Evolutionary conservation across 2,797 vertebrate species (phyloP), one percentile per base, ranked within the genome.

Genomic region (Nannoperca australis): DNA sequence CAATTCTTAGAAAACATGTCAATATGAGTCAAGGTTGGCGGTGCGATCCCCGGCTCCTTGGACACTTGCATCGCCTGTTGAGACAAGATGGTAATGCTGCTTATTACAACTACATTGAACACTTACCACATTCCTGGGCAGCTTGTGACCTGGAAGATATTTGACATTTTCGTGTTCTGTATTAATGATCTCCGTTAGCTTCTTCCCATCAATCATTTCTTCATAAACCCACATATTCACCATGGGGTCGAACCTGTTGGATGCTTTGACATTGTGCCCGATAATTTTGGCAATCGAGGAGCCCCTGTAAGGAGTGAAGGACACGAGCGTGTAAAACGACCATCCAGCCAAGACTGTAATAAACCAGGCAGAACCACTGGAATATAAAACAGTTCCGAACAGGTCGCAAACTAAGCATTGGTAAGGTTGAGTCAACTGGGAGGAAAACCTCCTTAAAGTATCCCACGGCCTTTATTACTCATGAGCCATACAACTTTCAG

Each of bases 151-250:
- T 0, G 95, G 95, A 0, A 97, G 94, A 40, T 97, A 96, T 65
- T 97, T 97, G 24, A 95, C 83, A 8, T 96, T 98, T 92, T 96
- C 96, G 0, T 96, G 95, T 0, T 97, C 93, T 0, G 95, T 94
- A 36, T 96, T 96, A 49, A 97, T 97, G 85, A 97, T 96, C 63
- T 96, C 95, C 0, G 94, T 92, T 32, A 97, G 93, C 76, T 96
- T 96, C 83, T 73, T 94, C 13, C 94, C 95, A 0, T 94, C 75
- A 1, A 96, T 79, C 27, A 92, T 77, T 78, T 97, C 96, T 87
- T 97, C 96, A 22, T 93, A 96, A 17, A 97, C 96, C 96, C 96
- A 97, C 93, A 97, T 96, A 81, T 95, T 96, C 27, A 97, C 95
- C 34, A 92, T 61, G 0, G 96, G 93, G 27, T 96, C 90, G 66